Percentiles rank a stretch among this genome's conserved stretches.
Evolutionary conservation across 1,140 invertebrate genomes (phyloP).

Genomic region (Leptopilina boulardi): DNA sequence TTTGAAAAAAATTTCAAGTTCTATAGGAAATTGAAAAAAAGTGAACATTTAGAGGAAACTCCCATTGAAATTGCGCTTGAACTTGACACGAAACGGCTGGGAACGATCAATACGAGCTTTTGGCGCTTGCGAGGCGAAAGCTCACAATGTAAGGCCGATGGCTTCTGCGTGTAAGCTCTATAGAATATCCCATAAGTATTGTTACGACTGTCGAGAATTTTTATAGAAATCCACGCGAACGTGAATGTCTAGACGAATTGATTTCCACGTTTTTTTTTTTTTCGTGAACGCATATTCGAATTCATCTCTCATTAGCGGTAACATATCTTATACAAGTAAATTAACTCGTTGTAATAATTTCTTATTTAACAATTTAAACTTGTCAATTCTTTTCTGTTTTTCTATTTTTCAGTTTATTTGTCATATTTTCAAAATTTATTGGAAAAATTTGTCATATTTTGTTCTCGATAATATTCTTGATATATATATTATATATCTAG

Average conservation of each 20-base stretch:
- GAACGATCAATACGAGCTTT: constrained; percentile 72
- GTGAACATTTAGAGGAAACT: constrained; percentile 42
- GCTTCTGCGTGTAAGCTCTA: constrained; percentile 48
- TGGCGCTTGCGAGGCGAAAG: constrained; percentile 65
- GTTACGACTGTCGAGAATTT: constrained; percentile 54
- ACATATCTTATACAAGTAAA: too few species aligned
- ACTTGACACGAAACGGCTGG: constrained; percentile 72
- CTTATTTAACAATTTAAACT: too few species aligned
- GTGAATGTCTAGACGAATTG: constrained; percentile 59
- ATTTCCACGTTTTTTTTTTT: constrained; percentile 41
- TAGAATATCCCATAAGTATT: constrained; percentile 46
- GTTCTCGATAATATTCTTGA: too few species aligned
- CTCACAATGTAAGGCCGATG: constrained; percentile 41
- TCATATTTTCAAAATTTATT: too few species aligned
- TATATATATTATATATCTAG: too few species aligned
- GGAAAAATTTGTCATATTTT: too few species aligned
- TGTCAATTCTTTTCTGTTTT: neutral
- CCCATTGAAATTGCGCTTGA: constrained; percentile 66
- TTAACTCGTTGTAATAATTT: too few species aligned
- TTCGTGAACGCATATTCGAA: too few species aligned
- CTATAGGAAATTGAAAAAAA: constrained; percentile 35
- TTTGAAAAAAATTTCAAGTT: neutral
- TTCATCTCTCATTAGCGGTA: too few species aligned
- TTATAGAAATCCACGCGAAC: constrained; percentile 53
- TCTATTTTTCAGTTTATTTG: neutral